A percentile compares a stretch with the other conserved stretches of the same genome.
These are phyloP conservation scores for Drosophila nannoptera DNA, from an alignment of 1,140 invertebrate genomes.

Conservation along the genomic window DNA sequence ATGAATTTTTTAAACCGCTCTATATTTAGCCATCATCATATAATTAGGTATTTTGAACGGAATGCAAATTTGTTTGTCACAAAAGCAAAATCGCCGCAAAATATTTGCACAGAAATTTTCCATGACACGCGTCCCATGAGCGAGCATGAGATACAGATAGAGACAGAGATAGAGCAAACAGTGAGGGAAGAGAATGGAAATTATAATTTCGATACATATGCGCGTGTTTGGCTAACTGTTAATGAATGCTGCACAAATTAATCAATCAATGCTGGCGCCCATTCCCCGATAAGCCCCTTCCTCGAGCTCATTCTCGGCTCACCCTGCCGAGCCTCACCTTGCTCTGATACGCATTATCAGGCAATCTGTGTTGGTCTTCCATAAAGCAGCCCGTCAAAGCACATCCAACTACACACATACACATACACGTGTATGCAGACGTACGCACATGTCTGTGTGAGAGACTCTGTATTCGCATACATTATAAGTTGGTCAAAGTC, in stretches of 20 bases:
- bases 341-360: constrained; percentile 38
- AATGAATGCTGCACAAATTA: constrained; percentile 48
- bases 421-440: too few relatives aligned
- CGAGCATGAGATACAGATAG: constrained; percentile 4
- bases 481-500: constrained; percentile 56
- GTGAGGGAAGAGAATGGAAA: constrained; percentile 10
- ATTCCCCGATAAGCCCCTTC: background rate
- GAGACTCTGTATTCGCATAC: background rate
- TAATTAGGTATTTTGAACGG: constrained; percentile 24
- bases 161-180: constrained; percentile 5
- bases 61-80: constrained; percentile 44
- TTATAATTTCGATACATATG: constrained; percentile 15
- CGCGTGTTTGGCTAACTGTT: constrained; percentile 12
- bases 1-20: background rate
- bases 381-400: constrained; percentile 15
- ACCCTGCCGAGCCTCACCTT: constrained; percentile 16
- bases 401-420: too few relatives aligned
- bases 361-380: constrained; percentile 37
- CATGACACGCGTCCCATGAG: constrained; percentile 38
- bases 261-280: constrained; percentile 52
- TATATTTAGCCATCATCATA: constrained; percentile 18
- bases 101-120: constrained; percentile 42
- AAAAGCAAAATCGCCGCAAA: constrained; percentile 14
- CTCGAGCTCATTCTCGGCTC: background rate
- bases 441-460: constrained; percentile 10